Percentiles rank a stretch among this genome's conserved stretches.
Conservation (phyloP, 2,113 vertebrate species). For the Crotalus viridis region DNA sequence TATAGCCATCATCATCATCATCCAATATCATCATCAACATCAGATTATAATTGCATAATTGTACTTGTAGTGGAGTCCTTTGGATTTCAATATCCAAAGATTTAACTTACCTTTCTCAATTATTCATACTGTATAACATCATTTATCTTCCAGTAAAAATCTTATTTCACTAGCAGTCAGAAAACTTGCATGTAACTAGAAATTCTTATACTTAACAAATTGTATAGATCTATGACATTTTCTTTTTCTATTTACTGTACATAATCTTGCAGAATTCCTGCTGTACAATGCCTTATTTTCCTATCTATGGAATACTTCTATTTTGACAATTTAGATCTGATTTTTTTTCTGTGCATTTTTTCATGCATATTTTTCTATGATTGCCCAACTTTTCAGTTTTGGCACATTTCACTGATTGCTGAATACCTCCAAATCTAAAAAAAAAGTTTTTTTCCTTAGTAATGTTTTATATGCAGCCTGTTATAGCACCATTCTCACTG, state of each 20-base stretch:
- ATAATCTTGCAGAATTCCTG: not conserved
- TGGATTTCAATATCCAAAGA: not conserved
- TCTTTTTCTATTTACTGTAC: not conserved
- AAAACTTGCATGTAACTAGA: conserved; percentile 4
- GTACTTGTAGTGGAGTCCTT: not conserved
- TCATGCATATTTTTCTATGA: not conserved
- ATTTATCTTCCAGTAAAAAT: conserved; percentile 10
- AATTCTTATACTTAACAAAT: not conserved
- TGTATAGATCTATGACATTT: not conserved
- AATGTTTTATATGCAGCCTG: not conserved
- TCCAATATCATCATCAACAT: not conserved
- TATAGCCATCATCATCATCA: not conserved
- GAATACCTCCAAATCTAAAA: not conserved
- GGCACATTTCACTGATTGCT: not conserved
- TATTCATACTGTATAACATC: not conserved
- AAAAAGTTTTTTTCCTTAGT: not conserved
- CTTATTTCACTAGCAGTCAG: not conserved
- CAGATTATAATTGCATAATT: not conserved
- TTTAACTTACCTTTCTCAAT: not conserved
- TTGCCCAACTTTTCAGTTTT: not conserved
- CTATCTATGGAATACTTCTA: not conserved
- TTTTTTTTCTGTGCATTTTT: not conserved
- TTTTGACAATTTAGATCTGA: not conserved
- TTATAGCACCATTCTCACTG: not conserved
- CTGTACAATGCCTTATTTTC: not conserved